These are phyloP conservation scores for Paguma larvata DNA, from an alignment of 2,797 vertebrate species.

Conservation along the genomic window DNA sequence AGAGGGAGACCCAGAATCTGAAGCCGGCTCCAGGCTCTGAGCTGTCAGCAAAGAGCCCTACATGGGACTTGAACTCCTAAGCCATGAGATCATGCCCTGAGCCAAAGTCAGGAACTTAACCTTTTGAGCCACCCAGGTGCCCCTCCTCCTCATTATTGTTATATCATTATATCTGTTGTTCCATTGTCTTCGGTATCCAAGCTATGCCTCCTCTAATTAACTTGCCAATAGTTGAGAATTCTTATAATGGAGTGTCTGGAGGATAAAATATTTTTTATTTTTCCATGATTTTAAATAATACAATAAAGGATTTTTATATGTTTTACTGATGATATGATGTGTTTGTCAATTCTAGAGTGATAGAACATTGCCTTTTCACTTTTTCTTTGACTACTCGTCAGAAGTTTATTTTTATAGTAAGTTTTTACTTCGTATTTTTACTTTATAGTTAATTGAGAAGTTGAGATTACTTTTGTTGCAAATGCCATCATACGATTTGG, in stretches of 20 bases:
- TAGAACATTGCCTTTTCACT: not conserved
- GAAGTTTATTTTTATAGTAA: not conserved
- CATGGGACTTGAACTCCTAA: too few relatives aligned
- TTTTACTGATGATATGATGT: not conserved
- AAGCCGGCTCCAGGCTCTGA: too few relatives aligned
- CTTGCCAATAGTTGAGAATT: not conserved
- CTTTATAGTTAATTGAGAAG: constrained; percentile 92
- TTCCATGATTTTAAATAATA: constrained; percentile 28
- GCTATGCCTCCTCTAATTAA: not conserved
- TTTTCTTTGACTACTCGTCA: not conserved
- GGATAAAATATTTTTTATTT: constrained; percentile 32
- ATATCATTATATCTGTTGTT: not conserved
- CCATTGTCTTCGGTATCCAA: not conserved
- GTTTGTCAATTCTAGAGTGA: not conserved
- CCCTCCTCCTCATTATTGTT: too few relatives aligned
- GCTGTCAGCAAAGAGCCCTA: too few relatives aligned
- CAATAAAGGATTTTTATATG: not conserved
- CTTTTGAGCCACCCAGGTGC: too few relatives aligned
- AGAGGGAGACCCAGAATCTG: too few relatives aligned
- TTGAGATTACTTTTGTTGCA: constrained; percentile 90
- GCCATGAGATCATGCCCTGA: too few relatives aligned
- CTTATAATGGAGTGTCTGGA: not conserved
- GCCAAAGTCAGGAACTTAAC: too few relatives aligned
- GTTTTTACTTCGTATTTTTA: constrained; percentile 80
- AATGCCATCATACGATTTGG: constrained; percentile 81